phyloP scores from a whole-genome alignment of 2,888 invertebrate species.

The Campoplex capitator region DNA sequence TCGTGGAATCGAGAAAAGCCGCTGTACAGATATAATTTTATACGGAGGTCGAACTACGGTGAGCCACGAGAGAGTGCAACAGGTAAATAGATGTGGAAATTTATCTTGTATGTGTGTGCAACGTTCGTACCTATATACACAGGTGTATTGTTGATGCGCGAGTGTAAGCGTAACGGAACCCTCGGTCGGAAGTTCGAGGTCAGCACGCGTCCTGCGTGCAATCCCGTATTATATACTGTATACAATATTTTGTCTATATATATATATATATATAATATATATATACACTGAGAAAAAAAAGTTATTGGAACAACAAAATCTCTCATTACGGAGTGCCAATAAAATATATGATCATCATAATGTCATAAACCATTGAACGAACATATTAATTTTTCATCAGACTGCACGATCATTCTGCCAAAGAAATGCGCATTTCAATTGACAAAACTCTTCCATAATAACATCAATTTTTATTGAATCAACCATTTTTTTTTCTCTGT shows the following conservation, averaged over 20 bases:
- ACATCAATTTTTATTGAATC: too few relatives aligned
- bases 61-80: slow-evolving; percentile 34
- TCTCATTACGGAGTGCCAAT: too few relatives aligned
- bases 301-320: too few relatives aligned
- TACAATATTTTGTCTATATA: slow-evolving; percentile 4
- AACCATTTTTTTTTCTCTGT: too few relatives aligned
- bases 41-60: slow-evolving; percentile 34
- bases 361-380: too few relatives aligned
- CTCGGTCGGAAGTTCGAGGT: slow-evolving; percentile 72
- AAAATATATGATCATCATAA: too few relatives aligned
- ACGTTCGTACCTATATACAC: neutral
- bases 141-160: slow-evolving; percentile 30
- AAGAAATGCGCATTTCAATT: too few relatives aligned
- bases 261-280: neutral
- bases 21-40: neutral
- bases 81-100: slow-evolving; percentile 40
- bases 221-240: slow-evolving; percentile 30
- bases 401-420: too few relatives aligned
- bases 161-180: slow-evolving; percentile 70
- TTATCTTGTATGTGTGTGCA: neutral
- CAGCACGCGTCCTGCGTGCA: slow-evolving; percentile 71
- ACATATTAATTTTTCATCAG: too few relatives aligned
- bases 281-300: too few relatives aligned
- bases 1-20: too few relatives aligned
- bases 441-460: too few relatives aligned